Percentiles rank a stretch among this genome's conserved stretches.
Evolutionary conservation across 1,140 invertebrate species (phyloP).

Genomic region (Drosophila nasuta): DNA sequence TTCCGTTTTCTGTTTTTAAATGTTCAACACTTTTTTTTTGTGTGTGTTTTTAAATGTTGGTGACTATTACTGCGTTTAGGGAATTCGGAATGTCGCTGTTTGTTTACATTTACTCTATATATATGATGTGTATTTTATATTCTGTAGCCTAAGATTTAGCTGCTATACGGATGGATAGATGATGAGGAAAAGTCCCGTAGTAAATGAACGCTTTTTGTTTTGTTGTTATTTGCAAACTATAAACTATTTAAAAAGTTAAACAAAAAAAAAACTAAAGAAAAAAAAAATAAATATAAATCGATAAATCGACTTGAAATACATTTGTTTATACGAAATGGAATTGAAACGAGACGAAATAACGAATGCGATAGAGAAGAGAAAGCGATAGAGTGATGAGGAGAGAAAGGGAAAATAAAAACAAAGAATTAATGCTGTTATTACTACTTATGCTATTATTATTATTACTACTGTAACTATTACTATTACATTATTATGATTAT

Average conservation of each 20-base stretch:
- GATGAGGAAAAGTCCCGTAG: background rate
- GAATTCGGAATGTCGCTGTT: constrained; percentile 19
- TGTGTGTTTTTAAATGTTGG: background rate
- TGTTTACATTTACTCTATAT: constrained; percentile 2
- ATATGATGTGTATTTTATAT: constrained; percentile 34
- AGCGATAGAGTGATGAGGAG: background rate
- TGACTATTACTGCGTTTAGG: constrained; percentile 13
- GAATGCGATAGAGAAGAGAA: background rate
- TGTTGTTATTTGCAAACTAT: constrained; percentile 18
- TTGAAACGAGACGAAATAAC: constrained; percentile 29
- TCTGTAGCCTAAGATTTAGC: constrained; percentile 33
- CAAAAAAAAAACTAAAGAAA: no score
- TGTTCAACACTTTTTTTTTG: constrained; percentile 5
- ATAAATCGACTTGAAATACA: constrained; percentile 17
- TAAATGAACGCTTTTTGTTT: constrained; percentile 35
- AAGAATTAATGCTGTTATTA: constrained; percentile 64
- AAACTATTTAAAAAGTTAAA: no score
- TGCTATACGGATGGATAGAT: background rate
- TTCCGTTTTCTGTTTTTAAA: constrained; percentile 3
- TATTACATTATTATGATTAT: constrained; percentile 36
- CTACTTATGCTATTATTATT: constrained; percentile 66
- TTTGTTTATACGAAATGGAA: constrained; percentile 49
- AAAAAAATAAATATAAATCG: constrained; percentile 10
- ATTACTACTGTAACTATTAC: constrained; percentile 43
- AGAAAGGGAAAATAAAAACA: constrained; percentile 28